Evolutionary conservation across 1,140 invertebrate genomes (phyloP).

Genomic region (Sinella curviseta): DNA sequence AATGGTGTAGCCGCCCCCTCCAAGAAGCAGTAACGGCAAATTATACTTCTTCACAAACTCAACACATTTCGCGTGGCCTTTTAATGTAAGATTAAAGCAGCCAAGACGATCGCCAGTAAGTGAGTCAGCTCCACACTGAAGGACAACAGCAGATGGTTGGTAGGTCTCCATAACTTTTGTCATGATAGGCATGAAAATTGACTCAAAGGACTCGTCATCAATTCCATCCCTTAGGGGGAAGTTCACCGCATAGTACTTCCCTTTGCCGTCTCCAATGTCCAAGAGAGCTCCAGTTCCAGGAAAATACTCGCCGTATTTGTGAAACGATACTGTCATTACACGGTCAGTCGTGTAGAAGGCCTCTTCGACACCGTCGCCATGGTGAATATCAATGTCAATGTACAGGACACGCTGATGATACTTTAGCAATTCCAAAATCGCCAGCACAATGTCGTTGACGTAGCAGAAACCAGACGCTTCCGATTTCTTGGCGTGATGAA

Average conservation of each 20-base stretch:
- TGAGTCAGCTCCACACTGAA: conserved; percentile 98
- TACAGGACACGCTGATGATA: conserved; percentile 88
- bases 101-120: conserved; percentile 95
- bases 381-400: conserved; percentile 91
- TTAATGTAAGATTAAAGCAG: conserved; percentile 96
- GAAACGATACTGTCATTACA: conserved; percentile 91
- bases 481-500: conserved; percentile 97
- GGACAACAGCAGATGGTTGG: conserved; percentile 88
- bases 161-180: conserved; percentile 98
- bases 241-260: conserved; percentile 99
- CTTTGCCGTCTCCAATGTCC: conserved; percentile 98
- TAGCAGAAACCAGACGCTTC: conserved; percentile 97
- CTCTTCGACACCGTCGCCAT: conserved; percentile 90
- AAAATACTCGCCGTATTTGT: conserved; percentile 92
- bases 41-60: conserved; percentile 97
- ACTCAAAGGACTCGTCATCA: conserved; percentile 97
- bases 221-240: conserved; percentile 97
- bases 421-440: conserved; percentile 87
- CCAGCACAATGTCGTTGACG: conserved; percentile 94
- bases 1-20: conserved; percentile 97
- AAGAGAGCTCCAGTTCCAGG: conserved; percentile 84
- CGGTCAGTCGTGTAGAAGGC: conserved; percentile 90
- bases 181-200: conserved; percentile 96
- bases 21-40: conserved; percentile 91
- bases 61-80: conserved; percentile 95